phyloP scores from a whole-genome alignment of 2,888 invertebrate species.

The Lasiommata megera region DNA sequence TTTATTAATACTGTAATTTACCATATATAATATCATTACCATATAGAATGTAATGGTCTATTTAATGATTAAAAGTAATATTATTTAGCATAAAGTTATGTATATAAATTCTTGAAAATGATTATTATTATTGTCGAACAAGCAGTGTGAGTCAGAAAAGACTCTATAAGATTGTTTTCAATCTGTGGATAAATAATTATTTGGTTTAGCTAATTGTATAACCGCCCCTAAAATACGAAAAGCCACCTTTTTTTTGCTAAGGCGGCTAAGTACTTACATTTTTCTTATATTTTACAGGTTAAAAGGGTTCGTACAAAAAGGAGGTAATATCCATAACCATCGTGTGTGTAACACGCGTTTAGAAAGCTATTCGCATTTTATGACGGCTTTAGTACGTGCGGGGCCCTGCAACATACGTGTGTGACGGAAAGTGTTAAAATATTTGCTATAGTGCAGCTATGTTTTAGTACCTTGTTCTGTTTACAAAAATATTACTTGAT shows the following conservation, averaged over 20 bases:
- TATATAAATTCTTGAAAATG: too few species aligned
- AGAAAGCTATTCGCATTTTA: slow-evolving; percentile 23
- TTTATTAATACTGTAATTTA: too few species aligned
- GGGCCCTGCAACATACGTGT: slow-evolving; percentile 16
- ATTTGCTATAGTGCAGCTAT: neutral
- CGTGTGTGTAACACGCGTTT: slow-evolving; percentile 20
- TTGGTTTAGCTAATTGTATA: too few species aligned
- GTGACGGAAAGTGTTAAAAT: slow-evolving; percentile 11
- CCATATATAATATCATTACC: too few species aligned
- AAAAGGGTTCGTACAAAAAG: slow-evolving; percentile 21
- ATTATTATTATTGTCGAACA: too few species aligned
- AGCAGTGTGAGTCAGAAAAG: too few species aligned
- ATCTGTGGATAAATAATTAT: too few species aligned
- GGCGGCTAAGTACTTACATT: too few species aligned
- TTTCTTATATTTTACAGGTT: slow-evolving; percentile 7
- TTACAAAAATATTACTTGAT: neutral
- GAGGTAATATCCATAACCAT: slow-evolving; percentile 28
- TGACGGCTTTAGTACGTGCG: slow-evolving; percentile 21
- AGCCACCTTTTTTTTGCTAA: neutral
- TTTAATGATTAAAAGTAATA: too few species aligned
- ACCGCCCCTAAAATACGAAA: neutral
- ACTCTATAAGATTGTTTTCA: too few species aligned
- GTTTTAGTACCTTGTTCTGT: neutral
- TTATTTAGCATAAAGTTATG: too few species aligned
- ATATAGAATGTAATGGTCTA: too few species aligned